Evolutionary conservation across 2,113 vertebrate species (phyloP), one percentile per base, ranked within the genome.

Genomic region (Lipotes vexillifer): DNA sequence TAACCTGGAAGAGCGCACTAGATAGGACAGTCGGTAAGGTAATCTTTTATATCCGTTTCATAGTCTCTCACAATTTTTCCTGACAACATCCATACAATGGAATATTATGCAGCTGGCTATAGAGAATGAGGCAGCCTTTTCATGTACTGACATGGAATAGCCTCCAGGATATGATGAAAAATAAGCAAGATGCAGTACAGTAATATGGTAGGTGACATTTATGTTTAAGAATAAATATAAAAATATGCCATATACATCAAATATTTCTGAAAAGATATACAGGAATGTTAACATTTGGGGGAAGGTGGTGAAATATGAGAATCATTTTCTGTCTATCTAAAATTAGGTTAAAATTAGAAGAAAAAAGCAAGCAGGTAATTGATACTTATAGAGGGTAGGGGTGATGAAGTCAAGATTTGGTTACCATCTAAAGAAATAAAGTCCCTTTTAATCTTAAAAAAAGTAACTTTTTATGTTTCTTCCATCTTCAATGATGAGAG

Each of bases 401-500:
- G 6, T 38, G 41, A 65, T 80, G 6, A 94, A 80, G 52, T 85
- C 59, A 80, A 80, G 14, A 93, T 88, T 1, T 77, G 23, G 10
- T 75, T 75, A 83, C 66, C 49, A 74, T 66, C 46, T 77, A 52
- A 94, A 94, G 77, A 91, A 49, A 81, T 61, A 65, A 46, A 46
- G 44, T 46, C 44, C 44, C 44, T 46, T 46, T 98, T 88, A 94
- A 97, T 96, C 74, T 97, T 27, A 90, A 96, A 98, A 96, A 98
- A 98, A 98, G 97, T 98, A 97, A 98, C 97, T 85, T 97, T 98
- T 98, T 97, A 93, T 97, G 98, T 91, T 98, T 98, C 94, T 97
- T 98, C 94, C 97, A 97, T 99, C 98, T 99, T 99, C 98, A 98
- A 96, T 99, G 98, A 99, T 96, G 96, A 98, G 98, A 99, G 99